Conservation (phyloP, 2,888 invertebrate species). For the Celastrina argiolus region DNA sequence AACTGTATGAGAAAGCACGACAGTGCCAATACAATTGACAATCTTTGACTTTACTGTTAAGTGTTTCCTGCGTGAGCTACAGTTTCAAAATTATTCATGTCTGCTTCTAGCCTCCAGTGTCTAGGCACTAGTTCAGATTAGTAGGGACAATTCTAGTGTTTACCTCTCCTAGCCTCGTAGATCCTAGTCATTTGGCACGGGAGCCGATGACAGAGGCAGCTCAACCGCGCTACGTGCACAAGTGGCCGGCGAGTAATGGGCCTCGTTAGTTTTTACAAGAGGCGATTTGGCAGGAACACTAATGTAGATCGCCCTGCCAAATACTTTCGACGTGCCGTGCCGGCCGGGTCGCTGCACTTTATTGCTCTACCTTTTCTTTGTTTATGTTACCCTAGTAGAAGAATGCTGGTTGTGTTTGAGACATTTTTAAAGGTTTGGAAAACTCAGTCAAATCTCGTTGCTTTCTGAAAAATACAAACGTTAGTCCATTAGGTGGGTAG, state of each 20-base stretch:
- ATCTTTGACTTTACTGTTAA: no score
- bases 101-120: not conserved
- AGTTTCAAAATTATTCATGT: not conserved
- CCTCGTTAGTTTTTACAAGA: conserved; percentile 22
- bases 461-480: no score
- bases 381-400: not conserved
- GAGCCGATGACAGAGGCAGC: not conserved
- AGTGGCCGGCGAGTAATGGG: conserved; percentile 18
- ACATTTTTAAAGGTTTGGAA: not conserved
- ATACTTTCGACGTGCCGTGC: conserved; percentile 15
- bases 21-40: no score
- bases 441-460: no score
- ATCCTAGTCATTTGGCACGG: conserved; percentile 11
- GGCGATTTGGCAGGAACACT: conserved; percentile 21
- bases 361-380: not conserved
- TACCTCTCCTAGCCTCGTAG: not conserved
- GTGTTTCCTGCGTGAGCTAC: no score
- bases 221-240: conserved; percentile 19
- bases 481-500: no score
- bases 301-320: conserved; percentile 17
- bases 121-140: not conserved
- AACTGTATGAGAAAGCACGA: no score
- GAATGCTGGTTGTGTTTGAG: not conserved
- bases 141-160: not conserved
- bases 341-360: conserved; percentile 18